Conservation (phyloP, 2,113 vertebrate species). For the Suricata suricatta region DNA sequence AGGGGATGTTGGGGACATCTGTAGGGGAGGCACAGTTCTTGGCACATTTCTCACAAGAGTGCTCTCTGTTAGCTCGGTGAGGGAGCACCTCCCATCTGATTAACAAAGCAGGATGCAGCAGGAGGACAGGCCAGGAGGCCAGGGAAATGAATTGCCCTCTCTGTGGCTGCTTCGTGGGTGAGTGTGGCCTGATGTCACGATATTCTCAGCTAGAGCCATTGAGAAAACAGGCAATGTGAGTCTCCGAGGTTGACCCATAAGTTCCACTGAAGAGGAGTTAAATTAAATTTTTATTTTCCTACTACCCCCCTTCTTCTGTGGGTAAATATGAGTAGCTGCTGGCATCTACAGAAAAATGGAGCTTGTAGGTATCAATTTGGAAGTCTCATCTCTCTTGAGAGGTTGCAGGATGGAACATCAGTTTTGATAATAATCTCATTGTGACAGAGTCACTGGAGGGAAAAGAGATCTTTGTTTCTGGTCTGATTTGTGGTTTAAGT, state of each 20-base stretch:
- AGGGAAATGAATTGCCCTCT: neutral
- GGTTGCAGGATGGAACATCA: neutral
- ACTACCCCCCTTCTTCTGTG: neutral
- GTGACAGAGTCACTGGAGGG: neutral
- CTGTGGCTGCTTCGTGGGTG: neutral
- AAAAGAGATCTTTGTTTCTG: neutral
- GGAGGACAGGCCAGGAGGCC: neutral
- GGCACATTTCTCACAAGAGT: neutral
- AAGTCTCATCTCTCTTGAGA: neutral
- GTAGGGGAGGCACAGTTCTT: neutral
- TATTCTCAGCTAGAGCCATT: neutral
- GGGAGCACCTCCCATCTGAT: too few species aligned
- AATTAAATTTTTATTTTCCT: neutral
- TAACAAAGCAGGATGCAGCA: neutral
- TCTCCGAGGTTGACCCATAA: neutral
- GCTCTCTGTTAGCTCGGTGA: neutral
- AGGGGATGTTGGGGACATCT: neutral
- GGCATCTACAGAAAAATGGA: neutral
- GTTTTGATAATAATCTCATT: neutral
- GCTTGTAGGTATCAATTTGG: neutral
- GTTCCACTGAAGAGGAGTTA: neutral
- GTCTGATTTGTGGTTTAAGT: neutral
- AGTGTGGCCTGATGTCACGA: neutral
- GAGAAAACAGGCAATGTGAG: neutral
- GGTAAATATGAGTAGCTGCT: neutral